phyloP scores from a whole-genome alignment of 2,888 invertebrate genomes.

The Meganola albula region DNA sequence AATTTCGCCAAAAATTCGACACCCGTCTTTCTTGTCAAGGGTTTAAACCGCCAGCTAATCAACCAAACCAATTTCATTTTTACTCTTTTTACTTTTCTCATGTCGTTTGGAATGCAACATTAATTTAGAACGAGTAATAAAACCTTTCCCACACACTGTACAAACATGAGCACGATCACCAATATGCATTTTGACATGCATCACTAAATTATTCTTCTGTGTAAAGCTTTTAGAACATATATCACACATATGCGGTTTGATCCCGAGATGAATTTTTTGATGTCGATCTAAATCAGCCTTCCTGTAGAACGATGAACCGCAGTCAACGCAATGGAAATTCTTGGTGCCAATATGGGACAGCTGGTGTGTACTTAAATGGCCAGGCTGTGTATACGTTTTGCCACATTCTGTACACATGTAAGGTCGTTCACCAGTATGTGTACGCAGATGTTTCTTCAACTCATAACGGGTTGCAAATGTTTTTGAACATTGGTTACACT shows the following conservation, averaged over 20 bases:
- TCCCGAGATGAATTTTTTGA: conserved; percentile 55
- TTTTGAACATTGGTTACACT: conserved; percentile 53
- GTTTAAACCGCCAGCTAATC: conserved; percentile 1
- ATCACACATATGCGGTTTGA: conserved; percentile 56
- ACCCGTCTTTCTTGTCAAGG: too few relatives aligned
- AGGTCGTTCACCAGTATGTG: conserved; percentile 58
- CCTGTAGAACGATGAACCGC: conserved; percentile 55
- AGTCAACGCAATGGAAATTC: conserved; percentile 53
- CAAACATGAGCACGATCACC: conserved; percentile 54
- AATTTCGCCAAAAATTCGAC: too few relatives aligned
- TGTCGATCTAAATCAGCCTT: conserved; percentile 61
- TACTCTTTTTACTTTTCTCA: conserved; percentile 47
- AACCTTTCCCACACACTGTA: conserved; percentile 45
- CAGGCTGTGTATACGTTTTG: conserved; percentile 60
- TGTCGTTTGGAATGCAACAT: conserved; percentile 48
- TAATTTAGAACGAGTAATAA: conserved; percentile 55
- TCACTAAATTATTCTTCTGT: conserved; percentile 59
- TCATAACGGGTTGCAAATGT: conserved; percentile 52
- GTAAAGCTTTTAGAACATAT: conserved; percentile 59
- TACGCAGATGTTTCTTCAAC: conserved; percentile 53
- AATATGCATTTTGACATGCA: conserved; percentile 59
- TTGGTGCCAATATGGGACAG: conserved; percentile 56
- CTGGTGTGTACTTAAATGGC: conserved; percentile 57
- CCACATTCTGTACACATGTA: conserved; percentile 67
- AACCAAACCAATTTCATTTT: conserved; percentile 19